phyloP scores from a whole-genome alignment of 35 echinoderm and acorn worm genomes.

The Hemicentrotus pulcherrimus region DNA sequence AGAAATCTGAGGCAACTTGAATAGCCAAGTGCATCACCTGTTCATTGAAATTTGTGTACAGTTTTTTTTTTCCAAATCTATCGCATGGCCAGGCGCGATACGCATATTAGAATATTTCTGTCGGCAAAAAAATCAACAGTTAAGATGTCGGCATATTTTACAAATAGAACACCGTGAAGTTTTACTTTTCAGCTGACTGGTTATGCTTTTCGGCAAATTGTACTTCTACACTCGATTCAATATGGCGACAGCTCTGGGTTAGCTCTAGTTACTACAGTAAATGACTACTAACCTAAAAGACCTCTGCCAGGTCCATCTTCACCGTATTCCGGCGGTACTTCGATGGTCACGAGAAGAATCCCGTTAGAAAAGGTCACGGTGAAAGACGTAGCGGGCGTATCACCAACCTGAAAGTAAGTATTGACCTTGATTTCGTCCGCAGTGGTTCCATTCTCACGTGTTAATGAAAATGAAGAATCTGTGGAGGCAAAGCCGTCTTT shows the following conservation, averaged over 20 bases:
- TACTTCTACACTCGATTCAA: background rate
- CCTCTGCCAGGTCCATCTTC: background rate
- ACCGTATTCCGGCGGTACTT: background rate
- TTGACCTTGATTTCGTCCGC: background rate
- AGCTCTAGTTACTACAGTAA: background rate
- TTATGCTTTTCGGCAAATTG: background rate
- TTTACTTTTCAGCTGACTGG: background rate
- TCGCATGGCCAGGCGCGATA: too few relatives aligned
- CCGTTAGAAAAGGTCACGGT: background rate
- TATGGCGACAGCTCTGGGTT: background rate
- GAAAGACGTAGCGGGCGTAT: background rate
- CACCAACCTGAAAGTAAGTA: background rate
- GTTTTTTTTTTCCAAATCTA: too few relatives aligned
- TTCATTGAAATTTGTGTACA: too few relatives aligned
- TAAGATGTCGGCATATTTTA: too few relatives aligned
- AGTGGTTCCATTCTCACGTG: background rate
- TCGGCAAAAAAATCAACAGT: too few relatives aligned
- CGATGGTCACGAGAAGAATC: background rate
- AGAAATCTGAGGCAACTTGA: too few relatives aligned
- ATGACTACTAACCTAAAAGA: background rate
- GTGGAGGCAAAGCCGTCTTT: background rate
- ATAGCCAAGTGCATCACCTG: too few relatives aligned
- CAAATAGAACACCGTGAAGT: too few relatives aligned
- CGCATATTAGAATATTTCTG: too few relatives aligned
- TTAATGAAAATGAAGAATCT: background rate